A percentile compares a stretch with the other conserved stretches of the same genome.
These are phyloP conservation scores for Dolichopus griseipennis DNA, from an alignment of 2,888 invertebrate genomes.

Conservation along the genomic window DNA sequence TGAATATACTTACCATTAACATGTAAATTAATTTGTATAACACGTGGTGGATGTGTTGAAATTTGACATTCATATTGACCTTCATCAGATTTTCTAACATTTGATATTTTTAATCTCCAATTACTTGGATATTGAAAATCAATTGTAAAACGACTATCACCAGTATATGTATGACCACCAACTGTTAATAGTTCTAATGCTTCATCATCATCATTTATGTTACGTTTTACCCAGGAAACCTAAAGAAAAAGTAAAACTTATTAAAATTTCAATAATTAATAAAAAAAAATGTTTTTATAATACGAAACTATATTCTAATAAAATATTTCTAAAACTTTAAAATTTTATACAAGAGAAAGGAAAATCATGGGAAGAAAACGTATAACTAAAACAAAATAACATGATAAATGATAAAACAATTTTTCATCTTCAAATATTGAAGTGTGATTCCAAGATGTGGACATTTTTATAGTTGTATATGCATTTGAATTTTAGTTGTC, in stretches of 20 bases:
- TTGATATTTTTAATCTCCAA: slow-evolving; percentile 49
- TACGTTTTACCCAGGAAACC: slow-evolving; percentile 62
- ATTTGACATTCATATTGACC: slow-evolving; percentile 49
- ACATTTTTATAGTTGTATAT: too few relatives aligned
- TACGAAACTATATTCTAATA: too few relatives aligned
- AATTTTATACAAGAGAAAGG: too few relatives aligned
- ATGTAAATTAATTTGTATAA: slow-evolving; percentile 45
- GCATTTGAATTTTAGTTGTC: too few relatives aligned
- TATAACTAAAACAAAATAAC: too few relatives aligned
- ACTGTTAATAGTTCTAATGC: slow-evolving; percentile 58
- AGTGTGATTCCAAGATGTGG: too few relatives aligned
- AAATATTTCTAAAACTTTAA: too few relatives aligned
- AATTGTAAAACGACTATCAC: slow-evolving; percentile 52
- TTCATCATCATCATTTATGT: slow-evolving; percentile 49
- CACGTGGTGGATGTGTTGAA: slow-evolving; percentile 49
- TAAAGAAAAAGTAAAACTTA: slow-evolving; percentile 27
- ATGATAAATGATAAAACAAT: too few relatives aligned
- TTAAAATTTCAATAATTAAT: background rate
- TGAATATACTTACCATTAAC: slow-evolving; percentile 47
- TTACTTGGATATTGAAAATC: slow-evolving; percentile 51
- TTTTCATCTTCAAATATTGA: too few relatives aligned
- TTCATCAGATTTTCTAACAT: slow-evolving; percentile 46
- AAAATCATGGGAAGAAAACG: too few relatives aligned
- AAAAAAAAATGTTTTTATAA: background rate
- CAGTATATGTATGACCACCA: slow-evolving; percentile 57